Conservation (phyloP, 2,888 invertebrate genomes). For the Thereva nobilitata region DNA sequence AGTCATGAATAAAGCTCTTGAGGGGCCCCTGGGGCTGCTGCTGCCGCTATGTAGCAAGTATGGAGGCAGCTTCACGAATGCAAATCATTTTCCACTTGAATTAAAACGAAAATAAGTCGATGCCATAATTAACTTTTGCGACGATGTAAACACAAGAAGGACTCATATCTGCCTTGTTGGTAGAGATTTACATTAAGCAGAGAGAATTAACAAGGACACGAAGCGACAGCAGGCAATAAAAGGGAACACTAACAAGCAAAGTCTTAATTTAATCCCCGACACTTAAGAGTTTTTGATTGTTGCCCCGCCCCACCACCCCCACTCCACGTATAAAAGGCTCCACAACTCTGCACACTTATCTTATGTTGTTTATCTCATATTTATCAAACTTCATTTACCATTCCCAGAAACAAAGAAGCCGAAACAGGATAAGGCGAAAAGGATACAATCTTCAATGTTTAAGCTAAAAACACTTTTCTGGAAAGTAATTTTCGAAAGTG, state of each 20-base stretch:
- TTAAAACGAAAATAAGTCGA: conserved; percentile 45
- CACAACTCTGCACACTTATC: no score
- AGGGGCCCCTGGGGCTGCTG: neutral
- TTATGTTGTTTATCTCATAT: no score
- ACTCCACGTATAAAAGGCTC: no score
- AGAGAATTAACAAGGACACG: conserved; percentile 29
- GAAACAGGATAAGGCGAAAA: no score
- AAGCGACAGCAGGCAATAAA: conserved; percentile 22
- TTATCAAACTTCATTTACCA: no score
- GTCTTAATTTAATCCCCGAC: conserved; percentile 27
- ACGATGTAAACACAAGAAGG: conserved; percentile 40
- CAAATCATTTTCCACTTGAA: conserved; percentile 46
- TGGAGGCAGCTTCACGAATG: conserved; percentile 39
- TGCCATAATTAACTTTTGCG: conserved; percentile 45
- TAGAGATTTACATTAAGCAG: conserved; percentile 12
- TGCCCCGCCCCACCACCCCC: no score
- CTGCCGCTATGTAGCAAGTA: no score
- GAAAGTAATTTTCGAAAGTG: no score
- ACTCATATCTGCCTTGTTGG: conserved; percentile 24
- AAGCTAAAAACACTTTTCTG: no score
- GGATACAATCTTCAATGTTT: no score
- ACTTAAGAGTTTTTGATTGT: conserved; percentile 1
- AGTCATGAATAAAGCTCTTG: conserved; percentile 25
- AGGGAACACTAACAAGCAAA: neutral
- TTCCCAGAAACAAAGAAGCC: no score